Evolutionary conservation across 2,888 invertebrate species (phyloP).

Genomic region (Tiphia femorata): DNA sequence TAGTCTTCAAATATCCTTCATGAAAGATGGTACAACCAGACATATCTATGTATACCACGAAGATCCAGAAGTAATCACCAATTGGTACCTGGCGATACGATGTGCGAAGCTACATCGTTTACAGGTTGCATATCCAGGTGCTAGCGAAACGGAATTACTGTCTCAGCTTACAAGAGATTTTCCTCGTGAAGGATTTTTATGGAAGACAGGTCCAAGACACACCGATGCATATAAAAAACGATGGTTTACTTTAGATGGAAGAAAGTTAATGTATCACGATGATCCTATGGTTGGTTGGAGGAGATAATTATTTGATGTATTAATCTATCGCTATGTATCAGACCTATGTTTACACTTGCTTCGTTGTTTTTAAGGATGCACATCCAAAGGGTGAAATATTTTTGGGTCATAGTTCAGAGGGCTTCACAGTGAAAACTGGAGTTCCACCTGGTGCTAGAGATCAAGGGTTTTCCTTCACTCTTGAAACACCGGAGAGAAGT

Average conservation of each 20-base stretch:
- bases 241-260: conserved; percentile 90
- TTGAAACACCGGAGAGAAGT: conserved; percentile 83
- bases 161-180: conserved; percentile 85
- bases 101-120: conserved; percentile 87
- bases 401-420: conserved; percentile 82
- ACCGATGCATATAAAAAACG: conserved; percentile 86
- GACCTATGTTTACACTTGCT: neutral
- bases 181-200: conserved; percentile 87
- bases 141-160: conserved; percentile 79
- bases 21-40: conserved; percentile 87
- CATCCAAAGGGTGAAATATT: conserved; percentile 94
- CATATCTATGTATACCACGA: conserved; percentile 91
- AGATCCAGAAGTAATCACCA: conserved; percentile 85
- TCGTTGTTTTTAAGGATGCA: conserved; percentile 73
- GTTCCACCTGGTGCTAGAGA: conserved; percentile 79
- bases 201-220: conserved; percentile 88
- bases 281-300: conserved; percentile 85
- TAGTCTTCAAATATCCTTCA: conserved; percentile 87
- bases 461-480: conserved; percentile 84
- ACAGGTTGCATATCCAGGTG: conserved; percentile 87
- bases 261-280: conserved; percentile 94
- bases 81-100: conserved; percentile 88
- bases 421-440: conserved; percentile 80
- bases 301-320: no score
- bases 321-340: neutral